Percentiles rank a stretch among this genome's conserved stretches.
Evolutionary conservation across 2,888 invertebrate genomes (phyloP).

Genomic region (Acanthosepion esculentum): DNA sequence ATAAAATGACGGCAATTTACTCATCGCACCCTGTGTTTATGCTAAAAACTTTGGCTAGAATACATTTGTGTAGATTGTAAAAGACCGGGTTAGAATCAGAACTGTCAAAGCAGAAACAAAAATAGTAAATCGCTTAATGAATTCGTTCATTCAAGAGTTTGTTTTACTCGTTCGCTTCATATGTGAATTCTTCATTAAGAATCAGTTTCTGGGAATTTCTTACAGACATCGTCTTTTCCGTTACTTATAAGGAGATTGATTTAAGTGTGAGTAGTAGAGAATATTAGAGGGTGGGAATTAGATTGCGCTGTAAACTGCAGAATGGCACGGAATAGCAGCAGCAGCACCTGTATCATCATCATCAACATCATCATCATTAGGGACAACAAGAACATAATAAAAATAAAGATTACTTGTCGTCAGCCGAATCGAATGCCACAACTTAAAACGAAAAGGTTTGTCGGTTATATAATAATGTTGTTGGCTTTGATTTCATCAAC

Average conservation of each 20-base stretch:
- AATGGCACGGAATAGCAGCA: not conserved
- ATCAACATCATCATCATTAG: too few relatives aligned
- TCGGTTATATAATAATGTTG: too few relatives aligned
- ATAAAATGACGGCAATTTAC: too few relatives aligned
- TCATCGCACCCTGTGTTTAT: too few relatives aligned
- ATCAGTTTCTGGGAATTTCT: not conserved
- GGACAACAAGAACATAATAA: too few relatives aligned
- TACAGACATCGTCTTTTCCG: not conserved
- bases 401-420: too few relatives aligned
- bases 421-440: too few relatives aligned
- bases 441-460: too few relatives aligned
- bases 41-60: too few relatives aligned
- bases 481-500: too few relatives aligned
- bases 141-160: not conserved
- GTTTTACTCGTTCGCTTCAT: not conserved
- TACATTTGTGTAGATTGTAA: not conserved
- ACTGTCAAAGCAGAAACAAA: not conserved
- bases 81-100: not conserved
- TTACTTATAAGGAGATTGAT: not conserved
- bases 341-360: not conserved
- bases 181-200: not conserved
- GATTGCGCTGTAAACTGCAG: too few relatives aligned
- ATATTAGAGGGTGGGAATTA: not conserved
- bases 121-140: constrained; percentile 8
- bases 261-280: not conserved